These are phyloP conservation scores for Dinothrombium tinctorium DNA, from an alignment of 1,140 invertebrate species.

Conservation along the genomic window DNA sequence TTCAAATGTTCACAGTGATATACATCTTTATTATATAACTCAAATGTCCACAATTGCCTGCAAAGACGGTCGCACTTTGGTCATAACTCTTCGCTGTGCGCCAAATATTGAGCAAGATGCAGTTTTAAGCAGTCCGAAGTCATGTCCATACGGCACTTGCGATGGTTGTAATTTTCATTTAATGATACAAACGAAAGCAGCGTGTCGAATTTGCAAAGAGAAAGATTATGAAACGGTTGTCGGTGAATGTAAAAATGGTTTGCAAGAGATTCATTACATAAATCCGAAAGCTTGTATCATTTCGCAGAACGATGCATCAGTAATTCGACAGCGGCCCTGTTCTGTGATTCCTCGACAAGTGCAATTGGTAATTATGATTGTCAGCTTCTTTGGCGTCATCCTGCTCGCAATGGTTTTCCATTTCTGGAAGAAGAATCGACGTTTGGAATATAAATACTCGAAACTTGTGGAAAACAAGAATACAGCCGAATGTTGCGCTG, in stretches of 20 bases:
- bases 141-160: conserved; percentile 35
- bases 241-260: conserved; percentile 29
- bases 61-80: conserved; percentile 27
- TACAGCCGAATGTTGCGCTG: conserved; percentile 29
- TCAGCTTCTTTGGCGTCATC: conserved; percentile 23
- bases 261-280: conserved; percentile 30
- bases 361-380: conserved; percentile 21
- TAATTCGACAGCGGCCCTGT: conserved; percentile 13
- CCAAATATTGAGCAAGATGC: conserved; percentile 19
- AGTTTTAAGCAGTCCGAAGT: conserved; percentile 23
- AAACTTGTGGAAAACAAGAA: conserved; percentile 29
- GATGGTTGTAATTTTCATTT: conserved; percentile 37
- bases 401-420: conserved; percentile 24
- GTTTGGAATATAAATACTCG: conserved; percentile 35
- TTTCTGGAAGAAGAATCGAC: conserved; percentile 30
- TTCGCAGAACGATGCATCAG: conserved; percentile 8
- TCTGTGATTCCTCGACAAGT: conserved; percentile 17
- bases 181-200: conserved; percentile 25
- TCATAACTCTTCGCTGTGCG: conserved; percentile 28
- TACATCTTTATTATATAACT: conserved; percentile 9
- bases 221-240: conserved; percentile 27
- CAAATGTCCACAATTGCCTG: conserved; percentile 28
- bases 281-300: conserved; percentile 23
- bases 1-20: conserved; percentile 2
- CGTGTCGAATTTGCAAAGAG: conserved; percentile 29